These are phyloP conservation scores for Chaetodon trifascialis DNA, from an alignment of 2,113 vertebrate genomes.

Conservation along the genomic window DNA sequence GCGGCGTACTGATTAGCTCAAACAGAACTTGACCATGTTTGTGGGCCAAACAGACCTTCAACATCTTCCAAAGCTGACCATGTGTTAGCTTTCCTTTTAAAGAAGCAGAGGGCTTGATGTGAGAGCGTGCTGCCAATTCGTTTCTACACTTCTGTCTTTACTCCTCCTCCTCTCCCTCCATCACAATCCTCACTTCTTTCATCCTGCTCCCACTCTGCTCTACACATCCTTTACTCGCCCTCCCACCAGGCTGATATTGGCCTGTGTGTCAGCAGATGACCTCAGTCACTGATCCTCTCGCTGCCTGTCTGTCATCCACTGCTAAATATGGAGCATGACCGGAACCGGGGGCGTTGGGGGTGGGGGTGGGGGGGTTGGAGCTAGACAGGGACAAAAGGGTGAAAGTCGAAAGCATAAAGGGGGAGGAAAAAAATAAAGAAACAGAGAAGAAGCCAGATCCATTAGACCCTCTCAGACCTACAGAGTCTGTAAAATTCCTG, in stretches of 20 bases:
- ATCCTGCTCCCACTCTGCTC: conserved; percentile 7
- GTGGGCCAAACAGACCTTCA: neutral
- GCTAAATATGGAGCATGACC: conserved; percentile 49
- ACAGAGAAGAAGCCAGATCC: conserved; percentile 22
- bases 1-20: neutral
- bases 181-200: neutral
- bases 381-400: neutral
- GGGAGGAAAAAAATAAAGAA: neutral
- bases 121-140: conserved; percentile 1
- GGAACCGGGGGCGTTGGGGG: neutral
- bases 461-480: conserved; percentile 36
- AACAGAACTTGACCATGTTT: neutral
- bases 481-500: conserved; percentile 35
- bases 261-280: conserved; percentile 46
- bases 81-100: conserved; percentile 22
- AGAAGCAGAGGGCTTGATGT: neutral
- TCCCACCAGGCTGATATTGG: conserved; percentile 8
- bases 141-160: neutral
- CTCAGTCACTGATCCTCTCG: conserved; percentile 41
- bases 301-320: conserved; percentile 40
- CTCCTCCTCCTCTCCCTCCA: neutral
- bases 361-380: neutral
- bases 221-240: neutral
- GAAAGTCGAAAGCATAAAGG: neutral
- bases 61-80: neutral